phyloP scores from a whole-genome alignment of 2,888 invertebrate genomes.

The Neelides folsomi region DNA sequence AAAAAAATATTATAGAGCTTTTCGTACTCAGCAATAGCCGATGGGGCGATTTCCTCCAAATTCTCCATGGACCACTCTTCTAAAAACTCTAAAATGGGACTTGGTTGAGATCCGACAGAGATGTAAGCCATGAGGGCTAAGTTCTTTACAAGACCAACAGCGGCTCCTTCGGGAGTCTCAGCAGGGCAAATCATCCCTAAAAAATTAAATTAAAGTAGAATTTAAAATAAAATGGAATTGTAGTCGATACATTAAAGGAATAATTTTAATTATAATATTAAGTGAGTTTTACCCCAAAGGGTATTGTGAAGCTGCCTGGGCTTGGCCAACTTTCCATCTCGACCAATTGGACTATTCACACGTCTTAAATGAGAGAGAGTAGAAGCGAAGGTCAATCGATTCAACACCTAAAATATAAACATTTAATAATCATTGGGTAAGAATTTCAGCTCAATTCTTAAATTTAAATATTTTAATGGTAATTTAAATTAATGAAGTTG shows the following conservation, averaged over 20 bases:
- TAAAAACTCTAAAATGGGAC: constrained; percentile 98
- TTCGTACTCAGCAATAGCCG: constrained; percentile 79
- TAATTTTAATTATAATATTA: constrained; percentile 3
- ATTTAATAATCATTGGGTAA: neutral
- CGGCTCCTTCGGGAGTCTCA: constrained; percentile 96
- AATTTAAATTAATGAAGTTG: neutral
- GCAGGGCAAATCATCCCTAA: constrained; percentile 89
- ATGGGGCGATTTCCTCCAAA: constrained; percentile 97
- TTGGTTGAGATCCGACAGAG: constrained; percentile 97
- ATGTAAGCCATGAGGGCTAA: constrained; percentile 99
- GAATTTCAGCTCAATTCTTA: neutral
- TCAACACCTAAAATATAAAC: constrained; percentile 56
- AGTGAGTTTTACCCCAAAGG: constrained; percentile 61
- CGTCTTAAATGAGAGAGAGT: constrained; percentile 94
- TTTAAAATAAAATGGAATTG: no score
- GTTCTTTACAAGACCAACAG: constrained; percentile 93
- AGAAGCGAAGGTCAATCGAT: constrained; percentile 94
- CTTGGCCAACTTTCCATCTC: constrained; percentile 97
- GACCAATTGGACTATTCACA: constrained; percentile 96
- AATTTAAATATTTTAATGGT: neutral
- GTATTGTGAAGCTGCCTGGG: constrained; percentile 99
- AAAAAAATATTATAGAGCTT: neutral
- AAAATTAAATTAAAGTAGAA: neutral
- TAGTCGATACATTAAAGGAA: neutral
- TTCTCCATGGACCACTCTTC: constrained; percentile 99